These are phyloP conservation scores for Aphaenogaster ashmeadi DNA, from an alignment of 1,140 invertebrate genomes.

Conservation along the genomic window DNA sequence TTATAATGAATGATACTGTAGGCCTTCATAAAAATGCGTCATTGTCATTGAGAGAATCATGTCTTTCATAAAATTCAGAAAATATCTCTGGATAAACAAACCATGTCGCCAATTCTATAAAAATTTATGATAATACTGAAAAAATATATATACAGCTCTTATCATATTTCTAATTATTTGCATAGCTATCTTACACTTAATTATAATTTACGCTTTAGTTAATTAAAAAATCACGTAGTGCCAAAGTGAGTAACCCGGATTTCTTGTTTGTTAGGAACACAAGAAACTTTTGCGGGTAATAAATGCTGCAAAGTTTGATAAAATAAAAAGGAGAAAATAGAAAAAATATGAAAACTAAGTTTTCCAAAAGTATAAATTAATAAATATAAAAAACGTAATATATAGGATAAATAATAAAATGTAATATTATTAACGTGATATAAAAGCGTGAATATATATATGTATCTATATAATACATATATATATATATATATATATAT, in stretches of 20 bases:
- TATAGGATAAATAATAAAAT: not conserved
- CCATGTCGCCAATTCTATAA: conserved; percentile 53
- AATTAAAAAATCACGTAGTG: conserved; percentile 38
- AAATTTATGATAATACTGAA: conserved; percentile 75
- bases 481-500: no score
- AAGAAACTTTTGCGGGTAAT: conserved; percentile 38
- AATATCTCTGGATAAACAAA: conserved; percentile 52
- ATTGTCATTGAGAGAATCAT: conserved; percentile 45
- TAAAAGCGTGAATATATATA: no score
- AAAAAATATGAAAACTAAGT: not conserved
- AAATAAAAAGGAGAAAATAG: not conserved
- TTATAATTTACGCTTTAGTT: conserved; percentile 52
- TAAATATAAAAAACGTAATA: conserved; percentile 15
- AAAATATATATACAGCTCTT: conserved; percentile 76
- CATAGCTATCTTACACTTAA: conserved; percentile 62
- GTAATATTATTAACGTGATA: no score
- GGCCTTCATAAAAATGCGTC: conserved; percentile 16
- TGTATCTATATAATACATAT: no score
- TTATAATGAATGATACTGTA: conserved; percentile 22
- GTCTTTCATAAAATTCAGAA: conserved; percentile 53
- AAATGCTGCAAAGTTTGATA: not conserved
- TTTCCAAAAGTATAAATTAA: conserved; percentile 17
- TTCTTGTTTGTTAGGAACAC: conserved; percentile 28
- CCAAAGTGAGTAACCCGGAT: conserved; percentile 18
- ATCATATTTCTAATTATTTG: conserved; percentile 60